Conservation (phyloP, 2,888 invertebrate species). For the Drosophila testacea region DNA sequence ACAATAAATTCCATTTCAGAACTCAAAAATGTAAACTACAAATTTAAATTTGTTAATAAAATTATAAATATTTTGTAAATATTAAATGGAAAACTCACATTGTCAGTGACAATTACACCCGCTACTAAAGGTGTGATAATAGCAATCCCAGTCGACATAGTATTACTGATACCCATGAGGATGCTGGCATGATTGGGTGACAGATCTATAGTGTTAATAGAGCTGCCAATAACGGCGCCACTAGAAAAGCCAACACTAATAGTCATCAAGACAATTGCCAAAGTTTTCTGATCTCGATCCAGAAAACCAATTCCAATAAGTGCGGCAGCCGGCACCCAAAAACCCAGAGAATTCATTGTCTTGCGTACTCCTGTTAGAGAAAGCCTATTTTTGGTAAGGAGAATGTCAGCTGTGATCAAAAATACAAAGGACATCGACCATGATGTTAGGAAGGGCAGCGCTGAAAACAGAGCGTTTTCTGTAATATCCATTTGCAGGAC, state of each 20-base stretch:
- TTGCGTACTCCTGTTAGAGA: conserved; percentile 78
- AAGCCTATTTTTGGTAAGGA: conserved; percentile 50
- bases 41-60: too few relatives aligned
- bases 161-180: conserved; percentile 89
- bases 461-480: conserved; percentile 85
- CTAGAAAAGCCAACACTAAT: conserved; percentile 86
- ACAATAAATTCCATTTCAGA: too few relatives aligned
- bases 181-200: conserved; percentile 89
- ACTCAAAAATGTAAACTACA: too few relatives aligned
- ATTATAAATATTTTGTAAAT: too few relatives aligned
- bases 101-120: conserved; percentile 85
- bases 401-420: too few relatives aligned
- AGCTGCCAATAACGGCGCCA: conserved; percentile 83
- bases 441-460: conserved; percentile 84
- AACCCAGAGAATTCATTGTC: conserved; percentile 74
- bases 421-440: too few relatives aligned
- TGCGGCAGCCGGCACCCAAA: conserved; percentile 86
- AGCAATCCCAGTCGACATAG: conserved; percentile 87
- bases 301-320: conserved; percentile 86
- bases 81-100: conserved; percentile 31
- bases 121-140: conserved; percentile 87
- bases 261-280: conserved; percentile 86
- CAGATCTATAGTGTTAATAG: conserved; percentile 87
- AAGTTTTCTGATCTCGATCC: conserved; percentile 79
- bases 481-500: conserved; percentile 88